Evolutionary conservation across 2,113 vertebrate genomes (phyloP).

Genomic region (Vanacampus margaritifer): DNA sequence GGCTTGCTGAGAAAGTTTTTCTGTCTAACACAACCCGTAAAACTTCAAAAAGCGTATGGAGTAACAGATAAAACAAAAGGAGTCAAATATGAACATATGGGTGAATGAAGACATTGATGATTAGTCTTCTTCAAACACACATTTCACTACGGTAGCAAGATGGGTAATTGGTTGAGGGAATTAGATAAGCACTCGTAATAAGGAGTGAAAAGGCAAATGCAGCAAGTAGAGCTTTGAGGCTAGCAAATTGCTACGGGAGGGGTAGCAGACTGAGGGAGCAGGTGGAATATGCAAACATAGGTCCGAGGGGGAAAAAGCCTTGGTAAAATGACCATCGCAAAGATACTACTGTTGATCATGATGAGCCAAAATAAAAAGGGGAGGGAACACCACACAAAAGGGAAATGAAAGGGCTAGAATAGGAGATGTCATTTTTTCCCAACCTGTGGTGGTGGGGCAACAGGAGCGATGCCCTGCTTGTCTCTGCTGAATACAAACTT

Average conservation of each 20-base stretch:
- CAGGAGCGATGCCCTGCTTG: conserved; percentile 85
- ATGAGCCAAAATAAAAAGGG: conserved; percentile 19
- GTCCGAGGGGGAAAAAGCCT: not conserved
- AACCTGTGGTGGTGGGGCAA: conserved; percentile 90
- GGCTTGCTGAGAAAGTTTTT: conserved; percentile 1
- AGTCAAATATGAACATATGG: not conserved
- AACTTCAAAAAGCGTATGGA: conserved; percentile 47
- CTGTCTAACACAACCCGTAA: not conserved
- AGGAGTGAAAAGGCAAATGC: conserved; percentile 14
- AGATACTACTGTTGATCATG: too few species aligned
- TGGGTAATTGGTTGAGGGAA: conserved; percentile 12
- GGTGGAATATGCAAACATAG: not conserved
- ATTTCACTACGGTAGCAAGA: conserved; percentile 21
- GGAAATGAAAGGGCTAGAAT: conserved; percentile 43
- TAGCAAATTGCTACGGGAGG: conserved; percentile 2
- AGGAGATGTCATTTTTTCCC: conserved; percentile 74
- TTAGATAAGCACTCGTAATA: not conserved
- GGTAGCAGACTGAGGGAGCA: not conserved
- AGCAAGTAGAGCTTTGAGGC: conserved; percentile 9
- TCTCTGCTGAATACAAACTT: conserved; percentile 98
- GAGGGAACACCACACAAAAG: conserved; percentile 48
- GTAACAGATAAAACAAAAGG: conserved; percentile 23
- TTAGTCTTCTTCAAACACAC: conserved; percentile 9
- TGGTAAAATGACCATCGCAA: not conserved
- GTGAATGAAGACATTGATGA: conserved; percentile 8